Conservation (phyloP, 2,797 vertebrate genomes). For the Sebastiscus albofasciatus region DNA sequence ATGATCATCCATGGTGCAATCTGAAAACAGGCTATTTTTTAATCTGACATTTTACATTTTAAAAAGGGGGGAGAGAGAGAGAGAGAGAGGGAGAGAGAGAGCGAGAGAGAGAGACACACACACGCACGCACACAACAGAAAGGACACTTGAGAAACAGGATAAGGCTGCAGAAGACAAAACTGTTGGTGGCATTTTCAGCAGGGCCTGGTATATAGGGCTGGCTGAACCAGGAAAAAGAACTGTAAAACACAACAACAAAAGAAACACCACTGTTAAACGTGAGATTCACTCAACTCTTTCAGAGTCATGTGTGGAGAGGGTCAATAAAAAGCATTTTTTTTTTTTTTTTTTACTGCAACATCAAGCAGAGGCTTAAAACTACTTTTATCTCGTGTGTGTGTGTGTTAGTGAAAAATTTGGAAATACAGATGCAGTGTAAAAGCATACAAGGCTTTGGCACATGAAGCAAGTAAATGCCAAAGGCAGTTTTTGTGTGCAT, state of each 20-base stretch:
- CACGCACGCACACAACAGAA: slow-evolving; percentile 89
- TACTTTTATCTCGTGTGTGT: slow-evolving; percentile 47
- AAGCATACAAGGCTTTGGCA: slow-evolving; percentile 50
- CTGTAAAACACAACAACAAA: slow-evolving; percentile 99
- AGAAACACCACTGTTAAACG: slow-evolving; percentile 99
- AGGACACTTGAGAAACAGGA: slow-evolving; percentile 99
- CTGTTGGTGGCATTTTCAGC: slow-evolving; percentile 99
- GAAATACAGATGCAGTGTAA: slow-evolving; percentile 50
- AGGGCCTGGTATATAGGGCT: slow-evolving; percentile 99
- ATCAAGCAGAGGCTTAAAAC: slow-evolving; percentile 63
- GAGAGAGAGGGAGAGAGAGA: slow-evolving; percentile 80
- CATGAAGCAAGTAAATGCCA: slow-evolving; percentile 50
- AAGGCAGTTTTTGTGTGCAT: slow-evolving; percentile 40
- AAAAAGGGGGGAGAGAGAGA: slow-evolving; percentile 73
- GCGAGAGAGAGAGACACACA: slow-evolving; percentile 79
- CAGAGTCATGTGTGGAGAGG: slow-evolving; percentile 93
- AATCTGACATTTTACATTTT: slow-evolving; percentile 80
- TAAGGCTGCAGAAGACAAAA: slow-evolving; percentile 99
- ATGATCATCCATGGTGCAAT: slow-evolving; percentile 80
- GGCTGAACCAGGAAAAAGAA: slow-evolving; percentile 99
- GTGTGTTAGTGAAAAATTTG: slow-evolving; percentile 57
- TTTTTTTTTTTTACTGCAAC: slow-evolving; percentile 55
- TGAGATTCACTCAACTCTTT: slow-evolving; percentile 91
- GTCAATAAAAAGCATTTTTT: slow-evolving; percentile 66
- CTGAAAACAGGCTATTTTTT: slow-evolving; percentile 78